Conservation (phyloP, 2,113 vertebrate species). For the Varanus salvator region DNA sequence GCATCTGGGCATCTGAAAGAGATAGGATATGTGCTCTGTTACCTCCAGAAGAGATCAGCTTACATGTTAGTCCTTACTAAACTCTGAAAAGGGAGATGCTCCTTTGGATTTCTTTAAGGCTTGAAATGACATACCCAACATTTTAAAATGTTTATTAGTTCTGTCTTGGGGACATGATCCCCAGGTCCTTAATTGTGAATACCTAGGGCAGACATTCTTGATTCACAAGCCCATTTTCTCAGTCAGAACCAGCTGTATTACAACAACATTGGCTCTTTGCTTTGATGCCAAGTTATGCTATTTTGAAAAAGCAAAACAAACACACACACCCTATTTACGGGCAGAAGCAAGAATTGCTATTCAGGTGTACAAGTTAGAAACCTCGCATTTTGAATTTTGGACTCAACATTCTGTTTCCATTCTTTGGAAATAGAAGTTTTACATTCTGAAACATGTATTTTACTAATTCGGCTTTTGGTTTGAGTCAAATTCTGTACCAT, state of each 20-base stretch:
- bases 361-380: not conserved
- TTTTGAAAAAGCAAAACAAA: not conserved
- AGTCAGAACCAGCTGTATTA: too few relatives aligned
- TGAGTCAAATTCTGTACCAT: not conserved
- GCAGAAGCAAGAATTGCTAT: not conserved
- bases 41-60: not conserved
- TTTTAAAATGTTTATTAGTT: not conserved
- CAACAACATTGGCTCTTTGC: too few relatives aligned
- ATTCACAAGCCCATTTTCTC: too few relatives aligned
- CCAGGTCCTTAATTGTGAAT: not conserved
- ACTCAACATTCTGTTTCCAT: not conserved
- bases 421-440: not conserved
- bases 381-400: not conserved
- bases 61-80: not conserved
- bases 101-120: slow-evolving; percentile 5
- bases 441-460: not conserved
- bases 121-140: not conserved
- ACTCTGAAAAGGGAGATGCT: not conserved
- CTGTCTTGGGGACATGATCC: not conserved
- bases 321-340: too few relatives aligned
- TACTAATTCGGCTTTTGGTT: not conserved
- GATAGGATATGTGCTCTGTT: not conserved
- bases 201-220: not conserved
- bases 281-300: not conserved
- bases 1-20: not conserved